Conservation (phyloP, 2,888 invertebrate genomes). For the Eupithecia exiguata region DNA sequence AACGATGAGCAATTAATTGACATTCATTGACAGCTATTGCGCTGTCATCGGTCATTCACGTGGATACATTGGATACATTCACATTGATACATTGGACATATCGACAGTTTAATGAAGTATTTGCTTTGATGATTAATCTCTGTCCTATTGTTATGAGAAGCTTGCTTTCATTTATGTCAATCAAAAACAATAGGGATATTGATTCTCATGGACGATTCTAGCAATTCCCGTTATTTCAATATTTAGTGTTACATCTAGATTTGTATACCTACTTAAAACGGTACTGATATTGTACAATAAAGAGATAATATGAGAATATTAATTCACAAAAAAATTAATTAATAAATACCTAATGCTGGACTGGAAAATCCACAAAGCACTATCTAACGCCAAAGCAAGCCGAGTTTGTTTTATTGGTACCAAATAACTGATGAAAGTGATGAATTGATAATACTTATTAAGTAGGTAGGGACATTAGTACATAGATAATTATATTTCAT, state of each 20-base stretch:
- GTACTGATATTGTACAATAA: not conserved
- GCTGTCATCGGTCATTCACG: conserved; percentile 61
- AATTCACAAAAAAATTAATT: not conserved
- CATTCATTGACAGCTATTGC: conserved; percentile 63
- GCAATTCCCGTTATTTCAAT: not conserved
- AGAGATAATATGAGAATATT: too few species aligned
- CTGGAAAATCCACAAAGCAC: not conserved
- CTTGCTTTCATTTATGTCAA: conserved; percentile 5
- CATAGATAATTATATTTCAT: not conserved
- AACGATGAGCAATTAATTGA: conserved; percentile 68
- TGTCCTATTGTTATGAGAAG: not conserved
- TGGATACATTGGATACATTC: conserved; percentile 51
- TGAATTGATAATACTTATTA: too few species aligned
- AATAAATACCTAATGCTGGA: not conserved
- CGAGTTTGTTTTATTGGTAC: not conserved
- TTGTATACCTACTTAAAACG: not conserved
- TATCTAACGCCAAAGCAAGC: not conserved
- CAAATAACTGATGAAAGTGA: too few species aligned
- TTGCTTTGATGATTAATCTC: conserved; percentile 21
- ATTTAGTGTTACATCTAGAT: not conserved
- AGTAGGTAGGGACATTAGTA: too few species aligned
- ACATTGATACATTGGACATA: conserved; percentile 52
- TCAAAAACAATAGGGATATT: not conserved
- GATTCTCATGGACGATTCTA: not conserved
- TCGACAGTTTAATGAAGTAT: conserved; percentile 42